A percentile compares a stretch with the other conserved stretches of the same genome.
phyloP scores from a whole-genome alignment of 2,113 vertebrate species.

The Willisornis vidua region DNA sequence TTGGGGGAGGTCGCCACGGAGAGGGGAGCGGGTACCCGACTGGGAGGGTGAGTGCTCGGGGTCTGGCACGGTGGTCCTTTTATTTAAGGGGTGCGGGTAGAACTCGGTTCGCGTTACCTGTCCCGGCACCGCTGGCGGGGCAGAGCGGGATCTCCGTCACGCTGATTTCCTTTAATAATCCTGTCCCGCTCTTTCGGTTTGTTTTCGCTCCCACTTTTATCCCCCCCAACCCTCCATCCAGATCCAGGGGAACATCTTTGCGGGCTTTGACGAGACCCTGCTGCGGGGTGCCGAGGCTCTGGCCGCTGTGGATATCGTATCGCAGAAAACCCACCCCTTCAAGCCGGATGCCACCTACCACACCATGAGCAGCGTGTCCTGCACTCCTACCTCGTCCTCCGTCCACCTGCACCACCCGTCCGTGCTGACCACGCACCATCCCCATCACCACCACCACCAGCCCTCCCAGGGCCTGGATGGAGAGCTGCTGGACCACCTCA shows the following conservation, averaged over 20 bases:
- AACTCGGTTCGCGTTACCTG: background rate
- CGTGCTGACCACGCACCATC: constrained; percentile 84
- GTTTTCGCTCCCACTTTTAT: background rate
- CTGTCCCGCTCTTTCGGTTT: background rate
- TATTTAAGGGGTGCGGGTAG: fast-evolving
- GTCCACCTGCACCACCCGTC: constrained; percentile 90
- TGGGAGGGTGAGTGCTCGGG: too few relatives aligned
- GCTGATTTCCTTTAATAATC: background rate
- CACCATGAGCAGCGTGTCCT: constrained; percentile 93
- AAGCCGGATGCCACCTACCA: constrained; percentile 94
- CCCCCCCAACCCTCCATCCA: background rate
- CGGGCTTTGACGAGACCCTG: constrained; percentile 90
- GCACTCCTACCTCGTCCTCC: constrained; percentile 87
- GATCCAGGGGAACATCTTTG: constrained; percentile 93
- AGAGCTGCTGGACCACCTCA: constrained; percentile 90
- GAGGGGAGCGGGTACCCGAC: too few relatives aligned
- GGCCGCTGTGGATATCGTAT: constrained; percentile 90
- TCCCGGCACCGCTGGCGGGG: background rate
- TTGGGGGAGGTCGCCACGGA: background rate
- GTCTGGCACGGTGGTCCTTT: fast-evolving
- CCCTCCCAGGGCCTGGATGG: constrained; percentile 85
- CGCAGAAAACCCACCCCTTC: constrained; percentile 91
- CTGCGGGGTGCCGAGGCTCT: constrained; percentile 90
- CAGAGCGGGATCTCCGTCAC: background rate
- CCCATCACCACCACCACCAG: constrained; percentile 83